phyloP scores from a whole-genome alignment of 2,888 invertebrate species.

The Andrena fulva region DNA sequence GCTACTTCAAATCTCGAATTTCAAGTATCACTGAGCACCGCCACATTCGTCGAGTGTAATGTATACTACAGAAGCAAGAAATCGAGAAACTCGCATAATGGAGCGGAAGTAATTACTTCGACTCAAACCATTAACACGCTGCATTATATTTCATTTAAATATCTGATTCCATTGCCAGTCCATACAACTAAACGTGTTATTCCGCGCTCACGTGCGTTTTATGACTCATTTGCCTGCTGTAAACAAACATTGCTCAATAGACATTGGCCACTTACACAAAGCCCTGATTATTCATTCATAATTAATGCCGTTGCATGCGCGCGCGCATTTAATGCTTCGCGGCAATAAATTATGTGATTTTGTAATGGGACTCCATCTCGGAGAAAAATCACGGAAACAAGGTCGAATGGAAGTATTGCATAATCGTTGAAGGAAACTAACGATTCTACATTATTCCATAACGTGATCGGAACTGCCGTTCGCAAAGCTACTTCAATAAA shows the following conservation, averaged over 20 bases:
- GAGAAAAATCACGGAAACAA: not conserved
- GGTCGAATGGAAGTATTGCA: not conserved
- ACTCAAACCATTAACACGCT: conserved; percentile 3
- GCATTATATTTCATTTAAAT: conserved; percentile 10
- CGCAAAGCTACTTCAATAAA: not conserved
- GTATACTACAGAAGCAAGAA: not conserved
- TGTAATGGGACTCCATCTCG: not conserved
- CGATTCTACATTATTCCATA: not conserved
- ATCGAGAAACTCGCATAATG: not conserved
- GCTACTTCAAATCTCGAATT: not conserved
- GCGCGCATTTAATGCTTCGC: not conserved
- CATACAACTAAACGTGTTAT: not conserved
- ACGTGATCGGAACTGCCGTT: not conserved
- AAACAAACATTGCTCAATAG: conserved; percentile 9
- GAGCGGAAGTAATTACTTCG: not conserved
- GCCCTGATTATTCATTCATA: not conserved
- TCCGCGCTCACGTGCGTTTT: not conserved
- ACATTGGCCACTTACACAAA: not conserved
- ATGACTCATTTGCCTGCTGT: conserved; percentile 2
- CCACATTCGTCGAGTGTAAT: not conserved
- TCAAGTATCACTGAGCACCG: not conserved
- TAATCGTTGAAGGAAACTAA: conserved; percentile 1
- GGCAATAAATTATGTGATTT: not conserved
- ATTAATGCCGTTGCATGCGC: not conserved
- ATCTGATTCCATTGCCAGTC: not conserved